phyloP scores from a whole-genome alignment of 2,113 vertebrate genomes.

The rat (Rattus norvegicus) region DNA sequence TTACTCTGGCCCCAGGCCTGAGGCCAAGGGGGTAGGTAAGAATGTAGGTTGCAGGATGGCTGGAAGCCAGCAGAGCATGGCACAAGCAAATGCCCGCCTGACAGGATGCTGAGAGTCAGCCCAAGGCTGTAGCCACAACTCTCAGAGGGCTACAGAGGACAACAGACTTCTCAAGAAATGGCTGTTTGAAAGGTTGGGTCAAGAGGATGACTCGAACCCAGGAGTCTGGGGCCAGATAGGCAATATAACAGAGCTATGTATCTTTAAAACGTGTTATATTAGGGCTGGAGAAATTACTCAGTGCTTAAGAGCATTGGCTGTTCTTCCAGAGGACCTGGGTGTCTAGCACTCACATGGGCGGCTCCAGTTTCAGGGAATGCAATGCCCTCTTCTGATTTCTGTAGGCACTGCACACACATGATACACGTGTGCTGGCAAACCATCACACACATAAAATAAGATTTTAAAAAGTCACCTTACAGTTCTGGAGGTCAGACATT shows the following conservation, averaged over 20 bases:
- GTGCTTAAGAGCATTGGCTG: background rate
- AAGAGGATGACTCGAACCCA: background rate
- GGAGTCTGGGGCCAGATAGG: background rate
- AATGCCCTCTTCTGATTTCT: background rate
- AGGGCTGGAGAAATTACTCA: background rate
- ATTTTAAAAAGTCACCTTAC: background rate
- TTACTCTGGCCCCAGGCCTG: background rate
- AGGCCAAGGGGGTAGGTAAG: background rate
- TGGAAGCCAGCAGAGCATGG: background rate
- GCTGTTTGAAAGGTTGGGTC: background rate
- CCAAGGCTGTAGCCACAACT: background rate
- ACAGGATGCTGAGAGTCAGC: slow-evolving; percentile 2
- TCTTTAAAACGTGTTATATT: background rate
- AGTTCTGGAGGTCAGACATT: background rate
- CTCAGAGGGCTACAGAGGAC: background rate
- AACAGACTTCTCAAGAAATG: background rate
- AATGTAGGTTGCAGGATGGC: background rate
- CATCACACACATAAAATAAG: background rate
- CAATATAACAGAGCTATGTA: background rate
- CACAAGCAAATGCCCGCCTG: background rate
- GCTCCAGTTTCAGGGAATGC: background rate
- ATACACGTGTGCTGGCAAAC: background rate
- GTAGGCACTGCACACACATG: background rate
- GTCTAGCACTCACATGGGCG: background rate
- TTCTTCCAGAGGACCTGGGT: background rate